A percentile compares a stretch with the other conserved stretches of the same genome.
Evolutionary conservation across 2,888 invertebrate species (phyloP).

Genomic region (Drosophila koepferae): DNA sequence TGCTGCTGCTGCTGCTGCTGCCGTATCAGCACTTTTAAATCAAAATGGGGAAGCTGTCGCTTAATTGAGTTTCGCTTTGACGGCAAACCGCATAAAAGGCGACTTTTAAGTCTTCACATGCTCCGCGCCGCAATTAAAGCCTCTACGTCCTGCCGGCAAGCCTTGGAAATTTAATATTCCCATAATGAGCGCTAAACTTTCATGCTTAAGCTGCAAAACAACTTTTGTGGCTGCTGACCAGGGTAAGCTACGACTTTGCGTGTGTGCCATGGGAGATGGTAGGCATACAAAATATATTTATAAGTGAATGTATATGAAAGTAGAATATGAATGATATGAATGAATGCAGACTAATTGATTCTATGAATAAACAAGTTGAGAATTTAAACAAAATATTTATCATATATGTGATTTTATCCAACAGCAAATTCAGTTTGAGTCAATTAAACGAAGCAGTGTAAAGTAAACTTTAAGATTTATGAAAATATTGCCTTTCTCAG

Average conservation of each 20-base stretch:
- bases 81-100: conserved; percentile 79
- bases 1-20: conserved; percentile 19
- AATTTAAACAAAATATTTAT: too few relatives aligned
- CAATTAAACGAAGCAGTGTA: too few relatives aligned
- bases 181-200: conserved; percentile 62
- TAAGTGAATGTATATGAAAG: neutral
- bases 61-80: conserved; percentile 81
- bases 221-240: conserved; percentile 73
- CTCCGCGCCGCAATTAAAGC: conserved; percentile 63
- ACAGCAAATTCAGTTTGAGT: too few relatives aligned
- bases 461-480: too few relatives aligned
- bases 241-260: neutral
- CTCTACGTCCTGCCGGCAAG: conserved; percentile 29
- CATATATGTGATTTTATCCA: too few relatives aligned
- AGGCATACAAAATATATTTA: neutral
- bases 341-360: neutral
- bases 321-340: neutral
- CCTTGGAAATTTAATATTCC: conserved; percentile 70
- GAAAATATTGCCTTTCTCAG: too few relatives aligned
- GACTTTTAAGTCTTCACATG: conserved; percentile 80
- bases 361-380: too few relatives aligned
- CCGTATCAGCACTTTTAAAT: conserved; percentile 79
- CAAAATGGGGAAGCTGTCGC: conserved; percentile 58
- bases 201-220: conserved; percentile 34
- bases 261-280: too few relatives aligned